Conservation (phyloP, 2,797 vertebrate species). For the Rhadinocentrus ornatus region DNA sequence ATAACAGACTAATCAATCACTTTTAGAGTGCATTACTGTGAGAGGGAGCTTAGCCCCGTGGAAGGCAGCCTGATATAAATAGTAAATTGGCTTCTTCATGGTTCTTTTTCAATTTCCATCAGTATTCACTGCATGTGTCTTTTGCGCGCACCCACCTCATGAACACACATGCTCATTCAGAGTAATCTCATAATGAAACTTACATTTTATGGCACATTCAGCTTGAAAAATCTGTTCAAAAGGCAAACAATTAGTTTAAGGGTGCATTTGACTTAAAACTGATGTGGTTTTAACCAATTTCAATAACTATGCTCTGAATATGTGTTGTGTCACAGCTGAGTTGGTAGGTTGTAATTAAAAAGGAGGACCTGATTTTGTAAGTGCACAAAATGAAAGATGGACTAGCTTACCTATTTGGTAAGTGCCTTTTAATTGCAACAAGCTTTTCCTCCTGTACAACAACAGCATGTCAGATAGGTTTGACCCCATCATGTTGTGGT, state of each 20-base stretch:
- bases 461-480: constrained; percentile 34
- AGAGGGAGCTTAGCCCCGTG: constrained; percentile 63
- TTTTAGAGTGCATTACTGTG: constrained; percentile 81
- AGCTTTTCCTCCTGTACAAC: constrained; percentile 35
- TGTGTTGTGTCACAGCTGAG: constrained; percentile 8
- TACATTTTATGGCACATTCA: constrained; percentile 10
- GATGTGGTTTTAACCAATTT: constrained; percentile 10
- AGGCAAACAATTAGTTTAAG: constrained; percentile 23
- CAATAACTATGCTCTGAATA: constrained; percentile 7
- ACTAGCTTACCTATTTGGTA: constrained; percentile 34
- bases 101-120: constrained; percentile 70
- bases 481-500: constrained; percentile 40
- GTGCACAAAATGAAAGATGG: constrained; percentile 5
- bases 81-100: constrained; percentile 74
- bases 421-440: constrained; percentile 62
- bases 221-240: constrained; percentile 6
- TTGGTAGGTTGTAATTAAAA: not conserved
- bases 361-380: not conserved
- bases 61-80: constrained; percentile 78
- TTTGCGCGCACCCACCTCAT: constrained; percentile 52
- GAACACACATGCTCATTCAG: constrained; percentile 61
- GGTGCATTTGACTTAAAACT: constrained; percentile 15
- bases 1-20: constrained; percentile 81
- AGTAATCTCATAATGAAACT: constrained; percentile 41
- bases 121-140: constrained; percentile 68